Percentiles rank a stretch among this genome's conserved stretches.
These are phyloP conservation scores for Pagrus major DNA, from an alignment of 2,113 vertebrate genomes.

Conservation along the genomic window DNA sequence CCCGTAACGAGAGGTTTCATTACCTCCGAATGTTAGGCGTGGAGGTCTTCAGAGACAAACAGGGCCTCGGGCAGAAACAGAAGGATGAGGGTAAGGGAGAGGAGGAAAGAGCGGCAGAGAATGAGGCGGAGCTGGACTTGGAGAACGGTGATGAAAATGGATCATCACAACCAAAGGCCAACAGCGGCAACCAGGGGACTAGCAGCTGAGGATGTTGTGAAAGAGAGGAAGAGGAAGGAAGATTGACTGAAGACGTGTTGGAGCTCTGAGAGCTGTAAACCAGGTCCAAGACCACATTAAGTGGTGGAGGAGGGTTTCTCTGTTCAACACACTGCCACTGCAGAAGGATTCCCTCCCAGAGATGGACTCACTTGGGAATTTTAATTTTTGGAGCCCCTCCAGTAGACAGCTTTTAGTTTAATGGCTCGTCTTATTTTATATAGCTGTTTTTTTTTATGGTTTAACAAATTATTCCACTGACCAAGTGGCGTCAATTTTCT, in stretches of 20 bases:
- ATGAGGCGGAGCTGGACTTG: slow-evolving; percentile 44
- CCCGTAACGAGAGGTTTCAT: slow-evolving; percentile 94
- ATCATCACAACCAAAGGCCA: slow-evolving; percentile 50
- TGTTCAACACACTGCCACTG: slow-evolving; percentile 38
- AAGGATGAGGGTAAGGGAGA: slow-evolving; percentile 46
- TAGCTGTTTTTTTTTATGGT: slow-evolving; percentile 8
- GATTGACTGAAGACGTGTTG: not conserved
- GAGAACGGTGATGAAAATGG: slow-evolving; percentile 49
- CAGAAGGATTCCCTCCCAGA: slow-evolving; percentile 36
- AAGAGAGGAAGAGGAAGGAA: not conserved
- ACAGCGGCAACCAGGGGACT: slow-evolving; percentile 17
- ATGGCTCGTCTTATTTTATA: slow-evolving; percentile 57
- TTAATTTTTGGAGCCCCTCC: slow-evolving; percentile 1
- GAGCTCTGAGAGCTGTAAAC: slow-evolving; percentile 33
- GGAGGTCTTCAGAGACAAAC: slow-evolving; percentile 90
- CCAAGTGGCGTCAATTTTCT: slow-evolving; percentile 8
- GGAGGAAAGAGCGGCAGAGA: not conserved
- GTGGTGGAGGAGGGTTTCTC: slow-evolving; percentile 25
- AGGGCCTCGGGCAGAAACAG: slow-evolving; percentile 85
- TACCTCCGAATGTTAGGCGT: slow-evolving; percentile 97
- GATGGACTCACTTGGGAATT: slow-evolving; percentile 26
- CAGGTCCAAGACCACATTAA: slow-evolving; percentile 15
- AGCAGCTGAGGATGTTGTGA: slow-evolving; percentile 64
- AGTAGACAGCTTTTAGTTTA: slow-evolving; percentile 56
- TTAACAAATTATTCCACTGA: slow-evolving; percentile 38